Evolutionary conservation across 2,113 vertebrate genomes (phyloP).

Genomic region (Amphiprion percula): DNA sequence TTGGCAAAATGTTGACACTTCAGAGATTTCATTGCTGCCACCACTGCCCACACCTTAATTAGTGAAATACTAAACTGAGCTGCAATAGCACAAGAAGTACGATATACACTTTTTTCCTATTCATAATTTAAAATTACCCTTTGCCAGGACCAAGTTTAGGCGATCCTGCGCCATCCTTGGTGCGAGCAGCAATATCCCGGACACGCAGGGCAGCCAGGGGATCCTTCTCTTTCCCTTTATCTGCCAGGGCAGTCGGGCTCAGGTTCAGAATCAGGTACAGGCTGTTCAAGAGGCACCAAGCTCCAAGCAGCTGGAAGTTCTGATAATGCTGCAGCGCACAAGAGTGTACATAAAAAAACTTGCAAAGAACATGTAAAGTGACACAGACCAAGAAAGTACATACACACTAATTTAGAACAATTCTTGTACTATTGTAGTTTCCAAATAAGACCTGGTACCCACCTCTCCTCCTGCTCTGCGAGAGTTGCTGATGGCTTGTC

Average conservation of each 20-base stretch:
- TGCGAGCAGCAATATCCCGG: conserved; percentile 93
- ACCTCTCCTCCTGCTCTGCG: conserved; percentile 97
- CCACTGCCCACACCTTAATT: background rate
- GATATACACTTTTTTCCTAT: background rate
- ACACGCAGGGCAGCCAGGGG: conserved; percentile 95
- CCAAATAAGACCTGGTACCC: conserved; percentile 51
- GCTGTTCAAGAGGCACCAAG: conserved; percentile 98
- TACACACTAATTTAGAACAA: background rate
- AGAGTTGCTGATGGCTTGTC: conserved; percentile 95
- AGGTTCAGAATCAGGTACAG: conserved; percentile 98
- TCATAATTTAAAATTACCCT: conserved; percentile 84
- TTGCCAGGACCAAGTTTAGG: conserved; percentile 97
- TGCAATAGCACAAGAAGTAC: background rate
- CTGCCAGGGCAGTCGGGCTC: conserved; percentile 95
- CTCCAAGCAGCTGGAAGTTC: conserved; percentile 98
- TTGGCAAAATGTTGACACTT: background rate
- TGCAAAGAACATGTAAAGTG: background rate
- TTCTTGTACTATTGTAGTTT: background rate
- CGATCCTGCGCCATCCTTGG: conserved; percentile 96
- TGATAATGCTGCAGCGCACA: conserved; percentile 91
- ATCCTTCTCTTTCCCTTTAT: conserved; percentile 99
- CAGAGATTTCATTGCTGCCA: background rate
- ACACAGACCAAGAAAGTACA: background rate
- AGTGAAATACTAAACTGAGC: background rate
- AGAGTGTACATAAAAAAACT: background rate